Percentiles rank a stretch among this genome's conserved stretches.
These are phyloP conservation scores for Paratilapia polleni DNA, from an alignment of 2,113 vertebrate genomes.

Conservation along the genomic window DNA sequence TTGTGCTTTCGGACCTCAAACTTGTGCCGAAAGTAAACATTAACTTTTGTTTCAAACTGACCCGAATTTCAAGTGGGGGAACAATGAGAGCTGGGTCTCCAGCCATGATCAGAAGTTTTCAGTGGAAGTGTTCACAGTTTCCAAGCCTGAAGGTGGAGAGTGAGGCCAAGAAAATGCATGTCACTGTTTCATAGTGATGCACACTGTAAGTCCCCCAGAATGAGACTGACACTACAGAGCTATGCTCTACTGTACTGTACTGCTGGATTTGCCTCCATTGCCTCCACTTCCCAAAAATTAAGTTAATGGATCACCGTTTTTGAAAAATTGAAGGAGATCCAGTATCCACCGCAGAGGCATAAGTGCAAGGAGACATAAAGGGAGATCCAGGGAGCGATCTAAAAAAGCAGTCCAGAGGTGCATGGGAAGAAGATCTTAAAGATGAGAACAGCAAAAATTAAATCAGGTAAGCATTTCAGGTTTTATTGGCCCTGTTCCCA, in stretches of 20 bases:
- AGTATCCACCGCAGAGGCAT: background rate
- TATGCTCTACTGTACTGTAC: background rate
- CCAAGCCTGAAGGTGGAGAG: background rate
- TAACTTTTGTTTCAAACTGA: background rate
- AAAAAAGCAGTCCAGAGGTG: background rate
- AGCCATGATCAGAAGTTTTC: rapidly evolving
- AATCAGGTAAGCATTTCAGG: rapidly evolving
- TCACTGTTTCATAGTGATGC: background rate
- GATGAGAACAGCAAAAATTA: background rate
- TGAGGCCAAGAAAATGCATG: background rate
- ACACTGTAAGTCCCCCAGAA: background rate
- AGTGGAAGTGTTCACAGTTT: background rate
- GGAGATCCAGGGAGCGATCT: background rate
- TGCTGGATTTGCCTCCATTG: background rate
- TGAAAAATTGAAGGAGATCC: background rate
- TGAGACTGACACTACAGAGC: background rate
- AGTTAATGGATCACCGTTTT: background rate
- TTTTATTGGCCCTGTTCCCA: background rate
- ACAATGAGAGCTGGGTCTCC: background rate
- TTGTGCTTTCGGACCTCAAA: background rate
- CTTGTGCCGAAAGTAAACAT: rapidly evolving
- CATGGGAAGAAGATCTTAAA: background rate
- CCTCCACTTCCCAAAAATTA: background rate
- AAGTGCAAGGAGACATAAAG: background rate
- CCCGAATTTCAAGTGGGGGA: background rate